Conservation (phyloP, 2,888 invertebrate genomes). For the Cylindroiulus punctatus region DNA sequence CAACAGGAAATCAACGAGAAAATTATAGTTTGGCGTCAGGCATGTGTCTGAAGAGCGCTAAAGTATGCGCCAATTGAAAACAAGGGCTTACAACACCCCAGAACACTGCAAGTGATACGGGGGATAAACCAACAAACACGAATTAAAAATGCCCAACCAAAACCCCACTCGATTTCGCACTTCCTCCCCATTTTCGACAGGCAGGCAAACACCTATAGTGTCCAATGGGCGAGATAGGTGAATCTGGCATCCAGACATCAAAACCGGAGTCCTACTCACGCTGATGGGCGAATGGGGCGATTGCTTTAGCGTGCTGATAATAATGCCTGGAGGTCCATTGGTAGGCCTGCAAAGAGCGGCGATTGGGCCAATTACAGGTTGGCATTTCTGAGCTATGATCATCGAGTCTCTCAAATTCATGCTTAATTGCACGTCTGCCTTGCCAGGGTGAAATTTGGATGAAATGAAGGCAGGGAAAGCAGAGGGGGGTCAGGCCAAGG, state of each 20-base stretch:
- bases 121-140: conserved; percentile 5
- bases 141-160: conserved; percentile 6
- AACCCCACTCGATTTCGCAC: background rate
- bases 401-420: background rate
- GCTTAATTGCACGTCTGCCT: conserved; percentile 37
- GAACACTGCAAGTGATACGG: background rate
- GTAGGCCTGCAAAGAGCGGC: conserved; percentile 10
- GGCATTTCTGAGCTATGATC: conserved; percentile 42
- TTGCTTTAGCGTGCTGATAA: conserved; percentile 34
- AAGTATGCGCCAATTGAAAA: background rate
- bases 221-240: background rate
- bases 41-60: conserved; percentile 12
- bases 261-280: too few relatives aligned
- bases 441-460: background rate
- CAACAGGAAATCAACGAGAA: conserved; percentile 42
- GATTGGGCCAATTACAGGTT: conserved; percentile 37
- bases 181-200: conserved; percentile 28
- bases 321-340: conserved; percentile 37
- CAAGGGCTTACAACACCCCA: background rate
- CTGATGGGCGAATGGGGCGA: conserved; percentile 11
- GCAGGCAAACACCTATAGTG: background rate
- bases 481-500: conserved; percentile 23
- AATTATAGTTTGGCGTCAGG: conserved; percentile 24
- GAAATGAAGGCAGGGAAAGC: conserved; percentile 15
- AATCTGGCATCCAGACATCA: background rate